A percentile compares a stretch with the other conserved stretches of the same genome.
These are phyloP conservation scores for Tridacna gigas DNA, from an alignment of 2,888 invertebrate species.

Conservation along the genomic window DNA sequence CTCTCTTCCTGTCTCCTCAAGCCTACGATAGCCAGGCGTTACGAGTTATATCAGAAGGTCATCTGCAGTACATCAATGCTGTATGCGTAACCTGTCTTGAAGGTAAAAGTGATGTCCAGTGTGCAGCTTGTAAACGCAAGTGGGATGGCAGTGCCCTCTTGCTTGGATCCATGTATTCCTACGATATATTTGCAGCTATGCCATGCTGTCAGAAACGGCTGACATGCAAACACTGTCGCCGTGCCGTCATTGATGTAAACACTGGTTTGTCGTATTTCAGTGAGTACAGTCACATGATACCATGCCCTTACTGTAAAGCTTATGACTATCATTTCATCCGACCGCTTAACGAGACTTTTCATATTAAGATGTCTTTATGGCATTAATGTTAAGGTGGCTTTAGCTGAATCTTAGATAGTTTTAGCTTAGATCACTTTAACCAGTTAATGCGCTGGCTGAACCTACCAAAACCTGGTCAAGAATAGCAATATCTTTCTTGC, in stretches of 20 bases:
- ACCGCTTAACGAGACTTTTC: constrained; percentile 87
- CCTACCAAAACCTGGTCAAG: no score
- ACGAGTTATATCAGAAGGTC: constrained; percentile 88
- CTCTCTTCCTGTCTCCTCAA: constrained; percentile 98
- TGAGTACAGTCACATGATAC: constrained; percentile 93
- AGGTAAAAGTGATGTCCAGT: constrained; percentile 87
- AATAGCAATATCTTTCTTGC: no score
- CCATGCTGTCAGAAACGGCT: constrained; percentile 97
- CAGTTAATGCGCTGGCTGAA: no score
- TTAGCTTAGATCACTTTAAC: no score
- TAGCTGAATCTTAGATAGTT: no score
- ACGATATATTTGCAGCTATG: constrained; percentile 98
- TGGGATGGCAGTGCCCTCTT: constrained; percentile 94
- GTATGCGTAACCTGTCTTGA: constrained; percentile 96
- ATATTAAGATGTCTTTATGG: constrained; percentile 78
- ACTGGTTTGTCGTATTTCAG: constrained; percentile 94
- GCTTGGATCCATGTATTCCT: constrained; percentile 98
- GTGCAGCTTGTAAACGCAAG: constrained; percentile 80
- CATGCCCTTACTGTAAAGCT: constrained; percentile 95
- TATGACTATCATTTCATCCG: constrained; percentile 98
- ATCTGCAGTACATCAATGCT: constrained; percentile 95
- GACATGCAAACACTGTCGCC: constrained; percentile 97
- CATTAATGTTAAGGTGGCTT: constrained; percentile 42
- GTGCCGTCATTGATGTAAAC: constrained; percentile 94
- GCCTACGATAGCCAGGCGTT: constrained; percentile 90